Evolutionary conservation across 1,140 invertebrate genomes (phyloP).

Genomic region (fruit fly (Drosophila melanogaster)): DNA sequence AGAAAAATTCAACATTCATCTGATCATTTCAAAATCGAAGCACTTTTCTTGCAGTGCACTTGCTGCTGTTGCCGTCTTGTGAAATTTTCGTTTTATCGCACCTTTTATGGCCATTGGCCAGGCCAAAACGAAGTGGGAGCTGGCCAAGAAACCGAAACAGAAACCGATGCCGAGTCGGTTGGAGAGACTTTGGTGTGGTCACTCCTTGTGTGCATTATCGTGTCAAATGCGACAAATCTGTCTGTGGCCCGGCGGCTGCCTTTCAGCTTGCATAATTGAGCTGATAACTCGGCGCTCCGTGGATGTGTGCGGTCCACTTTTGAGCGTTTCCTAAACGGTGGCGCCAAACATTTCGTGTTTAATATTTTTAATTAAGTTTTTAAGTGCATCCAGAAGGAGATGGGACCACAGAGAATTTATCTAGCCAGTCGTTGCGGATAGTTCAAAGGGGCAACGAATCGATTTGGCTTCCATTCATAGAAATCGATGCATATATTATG

Average conservation of each 20-base stretch:
- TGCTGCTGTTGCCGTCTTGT: constrained; percentile 58
- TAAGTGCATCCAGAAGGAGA: constrained; percentile 42
- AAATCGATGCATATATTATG: constrained; percentile 65
- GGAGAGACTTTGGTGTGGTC: constrained; percentile 48
- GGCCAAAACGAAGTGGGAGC: constrained; percentile 45
- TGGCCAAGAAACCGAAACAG: constrained; percentile 25
- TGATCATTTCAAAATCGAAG: too few relatives aligned
- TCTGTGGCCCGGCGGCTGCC: constrained; percentile 65
- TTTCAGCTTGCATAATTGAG: constrained; percentile 76
- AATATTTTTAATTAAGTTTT: constrained; percentile 81
- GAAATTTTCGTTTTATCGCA: constrained; percentile 82
- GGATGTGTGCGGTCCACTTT: constrained; percentile 65
- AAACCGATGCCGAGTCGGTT: background rate
- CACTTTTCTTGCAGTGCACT: constrained; percentile 28
- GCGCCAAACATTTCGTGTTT: constrained; percentile 66
- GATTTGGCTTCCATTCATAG: constrained; percentile 66
- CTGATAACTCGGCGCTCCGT: constrained; percentile 56
- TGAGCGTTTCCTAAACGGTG: constrained; percentile 64
- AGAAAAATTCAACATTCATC: too few relatives aligned
- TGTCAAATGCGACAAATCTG: constrained; percentile 82
- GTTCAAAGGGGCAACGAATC: constrained; percentile 17
- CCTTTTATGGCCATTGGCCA: constrained; percentile 72
- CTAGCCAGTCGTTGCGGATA: constrained; percentile 2
- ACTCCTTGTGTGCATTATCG: constrained; percentile 73
- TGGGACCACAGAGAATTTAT: background rate